Percentiles rank a stretch among this genome's conserved stretches.
Conservation (phyloP, 2,797 vertebrate genomes). For the Vireo griseus region DNA sequence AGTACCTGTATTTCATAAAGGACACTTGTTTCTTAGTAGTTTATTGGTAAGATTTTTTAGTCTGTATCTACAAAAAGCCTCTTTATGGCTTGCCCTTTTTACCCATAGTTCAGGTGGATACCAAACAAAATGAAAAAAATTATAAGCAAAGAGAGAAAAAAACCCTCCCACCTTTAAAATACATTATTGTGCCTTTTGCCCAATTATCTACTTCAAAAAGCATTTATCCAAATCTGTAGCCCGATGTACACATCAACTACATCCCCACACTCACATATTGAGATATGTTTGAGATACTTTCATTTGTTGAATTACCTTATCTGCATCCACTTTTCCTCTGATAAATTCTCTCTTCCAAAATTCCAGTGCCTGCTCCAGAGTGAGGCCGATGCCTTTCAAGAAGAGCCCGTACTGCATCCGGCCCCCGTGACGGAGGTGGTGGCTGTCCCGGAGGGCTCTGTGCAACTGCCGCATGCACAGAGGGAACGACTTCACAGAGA, state of each 20-base stretch:
- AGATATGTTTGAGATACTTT: background rate
- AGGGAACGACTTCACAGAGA: slow-evolving; percentile 89
- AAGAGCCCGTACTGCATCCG: slow-evolving; percentile 98
- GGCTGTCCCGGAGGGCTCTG: slow-evolving; percentile 85
- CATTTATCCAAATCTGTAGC: background rate
- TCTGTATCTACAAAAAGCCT: background rate
- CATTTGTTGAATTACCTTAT: slow-evolving; percentile 82
- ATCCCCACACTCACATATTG: background rate
- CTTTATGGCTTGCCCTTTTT: background rate
- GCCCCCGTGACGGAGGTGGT: slow-evolving; percentile 94
- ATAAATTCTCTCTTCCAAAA: slow-evolving; percentile 96
- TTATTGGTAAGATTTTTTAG: background rate
- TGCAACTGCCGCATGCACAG: slow-evolving; percentile 95
- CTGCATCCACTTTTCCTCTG: slow-evolving; percentile 90
- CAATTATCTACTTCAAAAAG: background rate
- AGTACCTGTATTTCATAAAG: background rate
- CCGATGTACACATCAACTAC: background rate
- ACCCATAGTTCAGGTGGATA: background rate
- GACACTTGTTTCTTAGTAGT: background rate
- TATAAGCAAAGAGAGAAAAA: background rate
- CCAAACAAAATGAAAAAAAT: background rate
- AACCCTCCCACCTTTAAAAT: background rate
- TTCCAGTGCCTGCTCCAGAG: slow-evolving; percentile 92
- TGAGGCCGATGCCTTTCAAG: slow-evolving; percentile 93
- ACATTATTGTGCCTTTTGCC: background rate